Base-by-base conservation (phyloP, 1,140 invertebrate species). In the Grapholita molesta region DNA sequence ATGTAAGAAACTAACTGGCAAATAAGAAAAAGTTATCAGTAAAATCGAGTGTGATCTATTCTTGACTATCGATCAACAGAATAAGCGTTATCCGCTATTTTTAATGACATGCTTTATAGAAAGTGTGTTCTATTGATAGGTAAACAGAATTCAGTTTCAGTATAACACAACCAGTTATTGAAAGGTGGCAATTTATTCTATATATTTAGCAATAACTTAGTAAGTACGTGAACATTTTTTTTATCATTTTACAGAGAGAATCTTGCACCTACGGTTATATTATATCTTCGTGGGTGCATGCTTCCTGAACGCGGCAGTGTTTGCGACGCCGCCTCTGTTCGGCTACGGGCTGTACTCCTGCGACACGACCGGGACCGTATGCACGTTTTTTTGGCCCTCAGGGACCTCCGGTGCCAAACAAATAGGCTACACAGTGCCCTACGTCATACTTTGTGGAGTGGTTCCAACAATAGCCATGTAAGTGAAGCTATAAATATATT, bases 331-430 rank as follows among this genome's bases (percentile, higher is more conserved):
- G 15, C 92, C 92, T 0, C 70, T 93, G 5, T 86, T 92, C 55
- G 84, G 89, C n/a, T 92, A 90, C 68, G 92, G 92, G 68, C 68
- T 85, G 9, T 93, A 89, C 69, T 88, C 86, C 5, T 93, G 92
- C 80, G 92, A 93, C 57, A 68, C 87, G 7, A 91, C 88, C 11
- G 90, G 90, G 0, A 92, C 90, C 6, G 70, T 77, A 3, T 93
- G 92, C 70, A 81, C 87, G 3, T 79, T 91, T 11, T 80, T 90
- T 21, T 93, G 92, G 92, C 86, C 89, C 1, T 85, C 88, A 8
- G 23, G 72, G 4, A 70, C 69, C 6, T 82, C 85, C 33, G 84
- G 84, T 68, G 82, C 83, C 6, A 85, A 80, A 67, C 84, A 91
- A 9, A 75, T 91, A 32, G 90, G 89, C 1, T 93, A 82, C 72